Base-by-base conservation (phyloP, 2,888 invertebrate genomes). In the Sacculina carcini region DNA sequence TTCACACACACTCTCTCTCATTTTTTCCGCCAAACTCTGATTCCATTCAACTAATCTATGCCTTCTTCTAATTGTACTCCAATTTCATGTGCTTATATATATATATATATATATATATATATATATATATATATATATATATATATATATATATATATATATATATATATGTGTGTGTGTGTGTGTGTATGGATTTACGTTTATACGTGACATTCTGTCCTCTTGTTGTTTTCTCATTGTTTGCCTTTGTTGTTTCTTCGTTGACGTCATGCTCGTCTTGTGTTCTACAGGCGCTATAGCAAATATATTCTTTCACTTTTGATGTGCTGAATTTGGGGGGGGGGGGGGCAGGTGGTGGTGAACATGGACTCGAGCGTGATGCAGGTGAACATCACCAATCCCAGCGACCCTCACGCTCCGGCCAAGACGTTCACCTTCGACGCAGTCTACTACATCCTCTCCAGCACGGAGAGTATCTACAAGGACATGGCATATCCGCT, bases 381-480 rank as follows among this genome's bases (percentile, higher is more conserved):
- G 26, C 51, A 71, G 65, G 62, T 82, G 69, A 64, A 75, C 32
- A 66, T 75, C 34, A 66, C 69, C 59, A 75, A 77, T 61, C 76
- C 76, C 4, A 66, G 64, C 49, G 77, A 78, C 59, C 67, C 65
- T 16, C 44, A 53, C 9, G 71, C 72, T 1, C 73, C 73, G 26
- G 71, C 73, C 2, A 79, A 79, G 66, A 68, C 67, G 7, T 84
- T 84, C 65, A 77, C 78, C 21, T 87, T 84, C 67, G 87, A 89
- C 65, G 84, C 82, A 29, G 77, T 79, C 1, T 89, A 86, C 63
- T 77, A 73, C 58, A 71, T 72, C 42, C 73, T 78, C 52, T 76
- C 81, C 1, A 75, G 74, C n/a, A 86, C 86, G 1, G 86, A 86
- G 63, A 72, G 72, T 40, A 77, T 87, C 34, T 87, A 87, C 71